A percentile compares a stretch with the other conserved stretches of the same genome.
phyloP scores from a whole-genome alignment of 1,140 invertebrate species.

The Batillaria attramentaria region DNA sequence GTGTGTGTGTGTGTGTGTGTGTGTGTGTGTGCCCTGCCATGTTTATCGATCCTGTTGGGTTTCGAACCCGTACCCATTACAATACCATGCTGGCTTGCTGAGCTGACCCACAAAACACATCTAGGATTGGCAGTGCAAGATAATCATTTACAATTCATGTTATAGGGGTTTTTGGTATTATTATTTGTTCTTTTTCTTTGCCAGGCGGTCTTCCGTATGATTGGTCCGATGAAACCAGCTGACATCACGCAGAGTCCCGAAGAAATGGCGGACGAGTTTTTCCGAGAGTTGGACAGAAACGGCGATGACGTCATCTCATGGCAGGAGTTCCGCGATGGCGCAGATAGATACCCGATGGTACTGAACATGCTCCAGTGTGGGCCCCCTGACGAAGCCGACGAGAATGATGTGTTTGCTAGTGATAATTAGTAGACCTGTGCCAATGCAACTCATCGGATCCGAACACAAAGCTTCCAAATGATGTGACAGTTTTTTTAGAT shows the following conservation, averaged over 20 bases:
- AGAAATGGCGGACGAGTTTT: not conserved
- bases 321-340: slow-evolving; percentile 26
- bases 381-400: not conserved
- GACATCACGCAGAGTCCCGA: not conserved
- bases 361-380: slow-evolving; percentile 25
- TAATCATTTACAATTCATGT: not conserved
- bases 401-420: too few relatives aligned
- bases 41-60: too few relatives aligned
- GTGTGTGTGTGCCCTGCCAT: too few relatives aligned
- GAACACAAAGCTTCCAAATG: not conserved
- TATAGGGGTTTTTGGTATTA: not conserved
- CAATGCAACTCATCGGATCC: too few relatives aligned
- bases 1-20: too few relatives aligned
- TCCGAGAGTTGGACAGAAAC: slow-evolving; percentile 20
- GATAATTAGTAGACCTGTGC: too few relatives aligned
- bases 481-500: not conserved
- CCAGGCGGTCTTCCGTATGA: slow-evolving; percentile 35
- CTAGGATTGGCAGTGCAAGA: not conserved
- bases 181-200: not conserved
- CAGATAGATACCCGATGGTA: not conserved
- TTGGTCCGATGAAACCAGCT: not conserved
- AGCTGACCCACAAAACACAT: not conserved
- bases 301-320: slow-evolving; percentile 21
- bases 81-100: not conserved
- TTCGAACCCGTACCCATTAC: too few relatives aligned